Evolutionary conservation across 2,113 vertebrate genomes (phyloP).

Genomic region (Ophiodon elongatus): DNA sequence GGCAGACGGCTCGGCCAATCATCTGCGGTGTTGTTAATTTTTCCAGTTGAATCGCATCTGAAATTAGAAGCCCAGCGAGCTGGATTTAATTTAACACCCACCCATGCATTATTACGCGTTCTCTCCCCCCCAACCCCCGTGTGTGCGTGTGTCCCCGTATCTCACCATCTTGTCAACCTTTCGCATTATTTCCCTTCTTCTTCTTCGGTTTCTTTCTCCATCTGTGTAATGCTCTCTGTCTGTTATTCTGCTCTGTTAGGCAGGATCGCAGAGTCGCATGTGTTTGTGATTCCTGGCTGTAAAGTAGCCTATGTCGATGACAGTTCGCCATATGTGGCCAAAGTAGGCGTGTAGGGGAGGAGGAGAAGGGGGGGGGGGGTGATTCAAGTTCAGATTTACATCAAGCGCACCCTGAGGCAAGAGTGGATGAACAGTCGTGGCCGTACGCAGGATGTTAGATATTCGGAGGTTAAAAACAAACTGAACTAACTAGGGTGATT

Average conservation of each 20-base stretch:
- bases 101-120: conserved; percentile 20
- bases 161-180: background rate
- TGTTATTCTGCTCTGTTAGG: conserved; percentile 55
- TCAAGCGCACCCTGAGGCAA: background rate
- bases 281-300: conserved; percentile 42
- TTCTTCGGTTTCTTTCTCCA: conserved; percentile 36
- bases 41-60: conserved; percentile 30
- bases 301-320: conserved; percentile 36
- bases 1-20: conserved; percentile 45
- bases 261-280: conserved; percentile 47
- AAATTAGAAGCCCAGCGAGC: conserved; percentile 50
- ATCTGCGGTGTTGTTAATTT: background rate
- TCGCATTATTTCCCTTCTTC: background rate
- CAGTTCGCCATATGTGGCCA: conserved; percentile 56
- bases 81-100: conserved; percentile 34
- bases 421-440: background rate
- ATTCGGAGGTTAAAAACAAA: no score
- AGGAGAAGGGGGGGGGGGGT: background rate
- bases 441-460: no score
- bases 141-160: background rate
- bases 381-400: conserved; percentile 18
- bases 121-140: no score
- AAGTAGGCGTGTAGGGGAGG: background rate
- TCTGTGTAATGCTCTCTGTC: conserved; percentile 33
- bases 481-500: no score